phyloP scores from a whole-genome alignment of 2,888 invertebrate species.

The Torymus tubicola region DNA sequence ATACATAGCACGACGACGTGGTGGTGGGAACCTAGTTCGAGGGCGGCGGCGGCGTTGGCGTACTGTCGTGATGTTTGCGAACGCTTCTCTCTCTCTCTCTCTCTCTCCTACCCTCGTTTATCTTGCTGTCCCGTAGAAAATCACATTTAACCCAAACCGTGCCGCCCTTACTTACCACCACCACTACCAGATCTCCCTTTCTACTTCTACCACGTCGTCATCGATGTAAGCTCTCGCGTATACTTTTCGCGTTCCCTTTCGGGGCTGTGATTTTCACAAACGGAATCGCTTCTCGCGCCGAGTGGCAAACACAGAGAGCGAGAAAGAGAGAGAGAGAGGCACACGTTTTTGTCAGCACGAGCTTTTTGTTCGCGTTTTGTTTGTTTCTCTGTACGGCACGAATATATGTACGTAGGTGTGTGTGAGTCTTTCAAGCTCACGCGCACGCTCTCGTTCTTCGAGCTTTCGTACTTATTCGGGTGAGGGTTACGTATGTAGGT shows the following conservation, averaged over 20 bases:
- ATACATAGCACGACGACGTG: background rate
- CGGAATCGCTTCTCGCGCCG: background rate
- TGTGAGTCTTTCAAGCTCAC: background rate
- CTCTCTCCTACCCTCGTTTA: conserved; percentile 1
- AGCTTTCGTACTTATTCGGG: too few relatives aligned
- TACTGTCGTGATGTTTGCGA: background rate
- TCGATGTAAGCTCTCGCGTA: too few relatives aligned
- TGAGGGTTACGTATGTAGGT: too few relatives aligned
- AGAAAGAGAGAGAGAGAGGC: background rate
- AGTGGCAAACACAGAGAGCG: background rate
- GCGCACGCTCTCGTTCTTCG: too few relatives aligned
- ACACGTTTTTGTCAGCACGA: background rate
- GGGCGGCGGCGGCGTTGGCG: background rate
- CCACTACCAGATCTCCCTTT: too few relatives aligned
- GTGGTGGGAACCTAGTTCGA: background rate
- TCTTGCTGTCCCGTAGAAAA: background rate
- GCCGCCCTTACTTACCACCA: too few relatives aligned
- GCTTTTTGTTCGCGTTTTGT: background rate
- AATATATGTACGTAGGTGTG: background rate
- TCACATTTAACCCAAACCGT: background rate
- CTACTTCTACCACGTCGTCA: too few relatives aligned
- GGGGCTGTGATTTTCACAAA: too few relatives aligned
- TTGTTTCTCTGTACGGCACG: too few relatives aligned
- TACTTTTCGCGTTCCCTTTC: too few relatives aligned
- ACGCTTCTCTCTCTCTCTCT: background rate